phyloP scores from a whole-genome alignment of 1,140 invertebrate species.

The Brachionus manjavacas region DNA sequence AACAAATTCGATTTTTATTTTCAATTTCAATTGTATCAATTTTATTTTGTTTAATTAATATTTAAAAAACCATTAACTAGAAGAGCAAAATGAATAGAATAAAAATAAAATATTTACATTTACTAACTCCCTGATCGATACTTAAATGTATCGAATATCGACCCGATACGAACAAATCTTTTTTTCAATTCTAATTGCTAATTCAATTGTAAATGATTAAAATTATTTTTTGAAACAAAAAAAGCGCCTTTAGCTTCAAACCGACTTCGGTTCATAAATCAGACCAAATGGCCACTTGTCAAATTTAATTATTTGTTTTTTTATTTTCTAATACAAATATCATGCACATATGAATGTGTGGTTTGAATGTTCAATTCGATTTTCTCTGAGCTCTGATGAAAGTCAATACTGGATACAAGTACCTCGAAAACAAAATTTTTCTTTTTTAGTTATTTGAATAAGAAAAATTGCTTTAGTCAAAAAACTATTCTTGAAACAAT shows the following conservation, averaged over 20 bases:
- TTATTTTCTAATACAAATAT: neutral
- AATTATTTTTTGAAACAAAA: neutral
- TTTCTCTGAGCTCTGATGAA: neutral
- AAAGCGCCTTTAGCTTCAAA: neutral
- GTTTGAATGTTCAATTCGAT: neutral
- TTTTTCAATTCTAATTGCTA: neutral
- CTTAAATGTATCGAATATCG: neutral
- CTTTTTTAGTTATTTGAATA: neutral
- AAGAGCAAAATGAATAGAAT: neutral
- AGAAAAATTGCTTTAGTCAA: neutral
- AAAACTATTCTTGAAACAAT: neutral
- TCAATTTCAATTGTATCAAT: neutral
- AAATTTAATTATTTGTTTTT: neutral
- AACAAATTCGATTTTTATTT: neutral
- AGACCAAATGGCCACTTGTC: neutral
- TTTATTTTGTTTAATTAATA: neutral
- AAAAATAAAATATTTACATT: conserved; percentile 4
- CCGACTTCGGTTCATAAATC: neutral
- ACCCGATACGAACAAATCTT: neutral
- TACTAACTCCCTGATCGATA: neutral
- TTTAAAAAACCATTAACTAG: neutral
- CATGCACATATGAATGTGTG: neutral
- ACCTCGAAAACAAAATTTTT: neutral
- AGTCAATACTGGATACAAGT: neutral
- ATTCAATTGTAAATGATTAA: neutral